These are phyloP conservation scores for Aphaenogaster floridana DNA, from an alignment of 1,140 invertebrate genomes.

Conservation along the genomic window DNA sequence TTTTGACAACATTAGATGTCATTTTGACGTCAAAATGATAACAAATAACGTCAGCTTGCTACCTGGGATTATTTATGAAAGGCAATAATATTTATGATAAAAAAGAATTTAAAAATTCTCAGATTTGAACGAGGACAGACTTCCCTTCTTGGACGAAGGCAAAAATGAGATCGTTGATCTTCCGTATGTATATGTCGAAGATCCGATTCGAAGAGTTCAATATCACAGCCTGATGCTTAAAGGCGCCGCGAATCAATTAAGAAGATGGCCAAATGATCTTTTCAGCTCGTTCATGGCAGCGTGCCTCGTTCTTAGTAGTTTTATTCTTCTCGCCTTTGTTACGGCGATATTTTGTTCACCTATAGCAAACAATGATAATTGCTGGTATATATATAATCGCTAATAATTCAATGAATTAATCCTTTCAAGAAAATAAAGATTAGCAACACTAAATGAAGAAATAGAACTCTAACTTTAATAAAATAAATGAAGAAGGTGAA, in stretches of 20 bases:
- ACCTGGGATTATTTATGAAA: background rate
- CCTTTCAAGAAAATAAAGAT: background rate
- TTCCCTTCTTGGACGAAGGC: conserved; percentile 50
- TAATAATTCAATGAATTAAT: background rate
- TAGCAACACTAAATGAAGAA: background rate
- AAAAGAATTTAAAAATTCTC: background rate
- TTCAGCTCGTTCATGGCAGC: conserved; percentile 71
- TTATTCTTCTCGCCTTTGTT: conserved; percentile 59
- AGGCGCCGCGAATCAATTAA: conserved; percentile 74
- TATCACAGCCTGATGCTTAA: conserved; percentile 21
- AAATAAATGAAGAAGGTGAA: background rate
- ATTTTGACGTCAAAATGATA: too few species aligned
- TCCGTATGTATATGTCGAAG: conserved; percentile 17
- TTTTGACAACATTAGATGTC: too few species aligned
- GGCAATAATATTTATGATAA: background rate
- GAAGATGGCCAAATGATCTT: conserved; percentile 76
- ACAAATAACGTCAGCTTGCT: too few species aligned
- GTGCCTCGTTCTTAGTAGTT: conserved; percentile 60
- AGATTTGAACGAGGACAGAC: conserved; percentile 60
- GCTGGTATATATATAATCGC: conserved; percentile 39
- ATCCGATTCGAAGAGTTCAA: conserved; percentile 50
- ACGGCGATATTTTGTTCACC: conserved; percentile 48
- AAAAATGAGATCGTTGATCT: conserved; percentile 31
- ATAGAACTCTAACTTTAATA: background rate
- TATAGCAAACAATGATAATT: background rate